Conservation (phyloP, 1,140 invertebrate species). For the Micrasema longulum region DNA sequence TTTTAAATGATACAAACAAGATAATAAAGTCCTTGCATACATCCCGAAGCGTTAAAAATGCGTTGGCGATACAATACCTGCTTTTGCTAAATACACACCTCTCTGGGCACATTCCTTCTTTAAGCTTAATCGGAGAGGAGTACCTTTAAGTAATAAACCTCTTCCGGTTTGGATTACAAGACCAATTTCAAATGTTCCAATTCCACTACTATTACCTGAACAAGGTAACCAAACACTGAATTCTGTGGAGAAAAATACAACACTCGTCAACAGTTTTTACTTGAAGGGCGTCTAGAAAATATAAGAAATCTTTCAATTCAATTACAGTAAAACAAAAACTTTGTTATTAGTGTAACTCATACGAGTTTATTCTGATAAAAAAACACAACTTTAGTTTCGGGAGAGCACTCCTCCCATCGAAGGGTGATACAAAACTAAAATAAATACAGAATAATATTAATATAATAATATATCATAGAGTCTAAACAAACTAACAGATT, state of each 20-base stretch:
- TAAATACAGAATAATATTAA: too few species aligned
- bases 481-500: too few species aligned
- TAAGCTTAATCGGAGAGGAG: constrained; percentile 88
- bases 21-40: constrained; percentile 44
- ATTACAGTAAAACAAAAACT: too few species aligned
- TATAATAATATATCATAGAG: too few species aligned
- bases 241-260: constrained; percentile 70
- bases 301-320: too few species aligned
- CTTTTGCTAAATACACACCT: constrained; percentile 80
- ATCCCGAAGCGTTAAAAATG: constrained; percentile 67
- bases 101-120: constrained; percentile 94
- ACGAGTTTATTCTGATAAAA: too few species aligned
- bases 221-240: constrained; percentile 94
- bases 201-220: constrained; percentile 87
- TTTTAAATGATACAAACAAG: neutral
- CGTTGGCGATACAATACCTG: constrained; percentile 71
- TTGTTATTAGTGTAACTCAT: too few species aligned
- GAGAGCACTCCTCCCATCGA: too few species aligned
- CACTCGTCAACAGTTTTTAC: too few species aligned
- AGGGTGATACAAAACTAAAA: too few species aligned
- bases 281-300: too few species aligned
- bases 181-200: constrained; percentile 89
- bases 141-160: constrained; percentile 84
- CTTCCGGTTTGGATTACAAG: constrained; percentile 85
- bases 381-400: too few species aligned